A percentile compares a stretch with the other conserved stretches of the same genome.
Conservation (phyloP, 2,113 vertebrate species). For the Nymphicus hollandicus region DNA sequence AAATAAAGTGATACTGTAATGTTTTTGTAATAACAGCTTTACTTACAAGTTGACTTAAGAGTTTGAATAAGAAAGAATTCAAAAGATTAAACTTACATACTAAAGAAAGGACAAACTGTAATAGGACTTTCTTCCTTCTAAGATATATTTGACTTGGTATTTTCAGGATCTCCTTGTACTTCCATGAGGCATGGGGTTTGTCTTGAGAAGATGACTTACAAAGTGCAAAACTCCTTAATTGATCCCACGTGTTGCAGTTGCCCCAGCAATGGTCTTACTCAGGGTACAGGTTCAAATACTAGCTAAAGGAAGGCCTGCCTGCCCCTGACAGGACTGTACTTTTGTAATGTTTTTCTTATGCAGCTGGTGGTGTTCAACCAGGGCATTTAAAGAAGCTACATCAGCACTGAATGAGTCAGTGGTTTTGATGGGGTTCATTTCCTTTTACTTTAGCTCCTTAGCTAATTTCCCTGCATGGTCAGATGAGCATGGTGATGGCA, state of each 20-base stretch:
- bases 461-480: not conserved
- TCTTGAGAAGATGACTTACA: not conserved
- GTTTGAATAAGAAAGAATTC: not conserved
- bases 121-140: not conserved
- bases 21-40: not conserved
- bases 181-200: not conserved
- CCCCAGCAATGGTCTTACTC: not conserved
- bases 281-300: not conserved
- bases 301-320: not conserved
- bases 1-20: not conserved
- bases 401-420: not conserved
- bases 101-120: not conserved
- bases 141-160: not conserved
- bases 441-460: not conserved
- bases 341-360: not conserved
- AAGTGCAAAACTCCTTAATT: not conserved
- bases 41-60: not conserved
- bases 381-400: accelerated
- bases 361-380: not conserved
- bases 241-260: not conserved
- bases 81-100: not conserved
- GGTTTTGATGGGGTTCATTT: not conserved
- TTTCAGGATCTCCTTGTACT: not conserved
- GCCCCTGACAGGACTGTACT: not conserved
- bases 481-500: not conserved